These are phyloP conservation scores for Agapostemon virescens DNA, from an alignment of 2,888 invertebrate genomes.

Conservation along the genomic window DNA sequence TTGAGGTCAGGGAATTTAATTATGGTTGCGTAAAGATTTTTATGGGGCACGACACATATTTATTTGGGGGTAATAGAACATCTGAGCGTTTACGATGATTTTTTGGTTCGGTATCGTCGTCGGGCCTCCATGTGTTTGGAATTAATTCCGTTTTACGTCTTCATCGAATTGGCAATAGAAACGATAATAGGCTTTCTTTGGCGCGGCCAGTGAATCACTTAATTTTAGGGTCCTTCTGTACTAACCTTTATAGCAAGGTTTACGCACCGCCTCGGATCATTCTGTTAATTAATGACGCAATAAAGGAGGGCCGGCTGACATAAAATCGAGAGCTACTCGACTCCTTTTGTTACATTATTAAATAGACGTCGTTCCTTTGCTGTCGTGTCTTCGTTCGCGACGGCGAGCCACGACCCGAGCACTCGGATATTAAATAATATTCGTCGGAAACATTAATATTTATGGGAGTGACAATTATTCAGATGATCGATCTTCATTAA, in stretches of 20 bases:
- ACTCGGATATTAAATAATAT: background rate
- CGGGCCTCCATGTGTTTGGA: background rate
- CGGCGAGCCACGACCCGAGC: background rate
- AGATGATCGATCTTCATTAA: too few species aligned
- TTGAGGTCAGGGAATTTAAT: background rate
- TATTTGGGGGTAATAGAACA: background rate
- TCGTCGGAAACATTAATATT: background rate
- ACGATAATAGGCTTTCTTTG: constrained; percentile 35
- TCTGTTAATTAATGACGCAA: constrained; percentile 60
- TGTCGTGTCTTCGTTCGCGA: background rate
- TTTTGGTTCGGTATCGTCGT: background rate
- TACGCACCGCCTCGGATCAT: constrained; percentile 59
- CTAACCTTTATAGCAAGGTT: constrained; percentile 60
- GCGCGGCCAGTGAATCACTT: constrained; percentile 44
- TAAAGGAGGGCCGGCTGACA: constrained; percentile 49
- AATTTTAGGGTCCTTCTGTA: constrained; percentile 32
- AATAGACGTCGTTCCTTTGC: constrained; percentile 11
- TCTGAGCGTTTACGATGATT: constrained; percentile 3
- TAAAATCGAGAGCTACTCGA: constrained; percentile 53
- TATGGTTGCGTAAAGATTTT: background rate
- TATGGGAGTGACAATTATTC: background rate
- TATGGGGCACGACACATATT: background rate
- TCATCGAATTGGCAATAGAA: constrained; percentile 27
- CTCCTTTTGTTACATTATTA: constrained; percentile 19
- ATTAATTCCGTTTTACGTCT: constrained; percentile 39